Base-by-base conservation (phyloP, 2,888 invertebrate species). In the Ormyrus rosae region DNA sequence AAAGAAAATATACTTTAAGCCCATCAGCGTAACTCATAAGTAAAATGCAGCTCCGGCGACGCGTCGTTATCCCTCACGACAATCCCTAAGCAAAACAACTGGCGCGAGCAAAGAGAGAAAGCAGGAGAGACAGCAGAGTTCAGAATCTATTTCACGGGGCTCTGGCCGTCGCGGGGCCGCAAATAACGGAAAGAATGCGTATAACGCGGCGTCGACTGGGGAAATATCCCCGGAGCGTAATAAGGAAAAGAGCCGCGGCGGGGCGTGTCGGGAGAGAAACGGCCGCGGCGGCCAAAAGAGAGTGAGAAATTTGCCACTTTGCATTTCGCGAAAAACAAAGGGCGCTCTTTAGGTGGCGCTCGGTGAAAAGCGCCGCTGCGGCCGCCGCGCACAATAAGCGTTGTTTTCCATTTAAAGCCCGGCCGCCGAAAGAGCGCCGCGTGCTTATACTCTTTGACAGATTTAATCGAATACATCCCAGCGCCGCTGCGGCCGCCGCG, bases 251-350 rank as follows among this genome's bases (percentile, higher is more conserved):
- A n/a, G 11, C 34, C 34, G 34, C 34, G 34, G 34, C 34, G 34
- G 34, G 34, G 34, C 34, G 34, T 34, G 34, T 34, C 34, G 34
- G 4, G 34, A 34, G 34, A 34, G 34, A 34, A 34, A 34, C 34
- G 34, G 34, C 34, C 34, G 34, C 34, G 34, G 34, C 34, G 34
- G 34, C 34, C 34, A 34, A 5, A 3, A 13, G 55, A 8, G 68
- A 61, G 60, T 63, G 72, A 72, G 19, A 63, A 72, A 72, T 72
- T 72, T 5, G 72, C 58, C 61, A 72, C 53, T 61, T 72, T 53
- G n/a, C 48, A 10, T 51, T 13, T 13, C 51, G 61, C 34, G 60
- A 61, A 61, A n/a, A 61, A 61, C 19, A 34, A 34, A 61, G 63
- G 46, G n/a, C 8, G 56, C 53, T 53, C 5, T 53, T 53, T 6